Base-by-base conservation (phyloP, 2,888 invertebrate species). In the Xanthia togata region DNA sequence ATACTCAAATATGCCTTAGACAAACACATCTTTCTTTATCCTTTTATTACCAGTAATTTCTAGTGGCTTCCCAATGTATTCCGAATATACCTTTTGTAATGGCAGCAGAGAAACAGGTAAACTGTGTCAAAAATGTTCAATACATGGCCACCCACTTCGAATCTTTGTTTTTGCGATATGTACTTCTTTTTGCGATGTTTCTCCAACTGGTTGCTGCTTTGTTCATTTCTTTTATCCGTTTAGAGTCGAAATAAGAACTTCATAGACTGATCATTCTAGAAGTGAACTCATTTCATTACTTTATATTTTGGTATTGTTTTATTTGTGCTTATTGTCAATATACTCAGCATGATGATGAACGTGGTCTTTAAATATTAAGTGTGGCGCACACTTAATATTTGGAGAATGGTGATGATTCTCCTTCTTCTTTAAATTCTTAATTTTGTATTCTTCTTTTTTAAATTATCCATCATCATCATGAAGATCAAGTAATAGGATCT, bases 41-140 rank as follows among this genome's bases (percentile, higher is more conserved):
- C 50, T 79, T 79, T 79, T 78, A 60, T 38, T 55, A 65, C 17
- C 55, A 82, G 26, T 82, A 59, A 81, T 82, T 82, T 67, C 64
- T 57, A 68, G 62, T 67, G 60, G 26, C 35, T 73, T 60, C 12
- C 23, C 38, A 65, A 71, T 71, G 41, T 38, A 26, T 20, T 76
- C 47, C 44, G 6, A 41, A 60, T 35, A 12, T 73, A 65, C 47
- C 65, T 78, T 82, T 78, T 78, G 81, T 78, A 81, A 82, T 12
- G 53, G 68, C 12, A 64, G 60, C 69, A 72, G 64, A 41, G 64
- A 77, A 77, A 84, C 78, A 76, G 84, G 82, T 76, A 73, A 78
- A 84, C 78, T 76, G 82, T 78, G 84, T 82, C 82, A 76, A 84
- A 83, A 83, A 84, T 81, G 84, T 74, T 75, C 84, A 73, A 83